Evolutionary conservation across 2,888 invertebrate genomes (phyloP).

Genomic region (Drosophila demipolita): DNA sequence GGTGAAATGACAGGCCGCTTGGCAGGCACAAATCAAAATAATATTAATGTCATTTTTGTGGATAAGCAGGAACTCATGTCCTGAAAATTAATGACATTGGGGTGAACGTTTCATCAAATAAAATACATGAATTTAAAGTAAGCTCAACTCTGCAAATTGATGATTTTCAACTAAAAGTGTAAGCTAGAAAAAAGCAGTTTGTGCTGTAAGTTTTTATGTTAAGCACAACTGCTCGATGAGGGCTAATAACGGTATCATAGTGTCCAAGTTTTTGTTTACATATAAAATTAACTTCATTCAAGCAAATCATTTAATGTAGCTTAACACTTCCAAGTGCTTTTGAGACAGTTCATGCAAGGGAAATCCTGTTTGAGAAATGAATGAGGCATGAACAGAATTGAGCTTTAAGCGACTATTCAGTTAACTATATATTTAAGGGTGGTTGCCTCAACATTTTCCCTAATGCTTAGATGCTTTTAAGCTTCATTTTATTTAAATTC

Average conservation of each 20-base stretch:
- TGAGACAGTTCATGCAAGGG: too few relatives aligned
- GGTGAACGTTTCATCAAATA: not conserved
- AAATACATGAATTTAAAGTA: not conserved
- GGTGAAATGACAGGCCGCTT: not conserved
- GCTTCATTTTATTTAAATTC: not conserved
- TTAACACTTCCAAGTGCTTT: not conserved
- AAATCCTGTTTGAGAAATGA: not conserved
- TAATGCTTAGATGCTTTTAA: not conserved
- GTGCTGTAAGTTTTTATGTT: not conserved
- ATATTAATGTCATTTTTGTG: constrained; percentile 34
- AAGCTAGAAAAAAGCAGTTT: not conserved
- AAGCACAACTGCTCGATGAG: not conserved
- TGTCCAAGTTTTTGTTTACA: constrained; percentile 1
- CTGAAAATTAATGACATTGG: constrained; percentile 2
- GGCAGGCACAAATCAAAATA: constrained; percentile 18
- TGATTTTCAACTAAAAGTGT: not conserved
- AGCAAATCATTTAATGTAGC: constrained; percentile 1
- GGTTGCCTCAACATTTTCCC: not conserved
- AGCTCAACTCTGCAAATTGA: constrained; percentile 5
- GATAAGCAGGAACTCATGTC: constrained; percentile 11
- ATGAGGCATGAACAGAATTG: not conserved
- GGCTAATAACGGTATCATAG: not conserved
- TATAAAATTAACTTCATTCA: not conserved
- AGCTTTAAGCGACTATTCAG: not conserved
- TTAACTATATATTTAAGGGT: not conserved